Evolutionary conservation across 2,888 invertebrate genomes (phyloP), one percentile per base, ranked within the genome.

Genomic region (Baccha elongata): DNA sequence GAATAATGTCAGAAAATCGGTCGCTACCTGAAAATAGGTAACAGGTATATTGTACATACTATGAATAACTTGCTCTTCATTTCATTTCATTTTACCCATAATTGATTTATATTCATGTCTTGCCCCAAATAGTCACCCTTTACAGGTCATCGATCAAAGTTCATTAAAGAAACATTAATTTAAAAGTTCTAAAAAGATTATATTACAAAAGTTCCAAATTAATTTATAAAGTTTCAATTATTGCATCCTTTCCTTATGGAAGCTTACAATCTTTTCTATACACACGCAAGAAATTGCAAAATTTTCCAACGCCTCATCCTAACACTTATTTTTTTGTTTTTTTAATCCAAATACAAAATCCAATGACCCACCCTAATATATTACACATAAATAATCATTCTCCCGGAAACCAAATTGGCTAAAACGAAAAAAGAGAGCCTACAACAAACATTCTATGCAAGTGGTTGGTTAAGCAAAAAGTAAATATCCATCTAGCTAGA

Each of bases 141-240:
- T 7, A 1, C 7, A 15, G 13, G 15, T 40, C 37, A 40, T 23
- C 5, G 10, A 55, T 5, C 23, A 58, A 40, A 40, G 10, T 3
- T 17, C 1, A 40, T 37, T 40, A 13, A 1, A 0, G 2, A 0
- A 13, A 44, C 53, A 64, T 19, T 50, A 48, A 64, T 26, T 53
- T 26, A 29, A 40, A n/a, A 46, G 35, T 64, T 19, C 64, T 35
- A 29, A 29, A 65, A 29, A 65, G 46, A 58, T 50, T 65, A 13
- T 55, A 7, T 26, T 58, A 15, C 6, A 11, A 65, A 74, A 55
- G 55, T 46, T 74, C 42, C 32, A 67, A 65, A 40, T 74, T 74
- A 67, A 65, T 74, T 74, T 74, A 29, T 50, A 65, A 40, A 42
- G 13, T 15, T 50, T 21, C 21, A 74, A 58, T 55, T 55, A 48